Percentiles rank a stretch among this genome's conserved stretches.
Conservation (phyloP, 2,113 vertebrate species). For the Oreotrochilus melanogaster region DNA sequence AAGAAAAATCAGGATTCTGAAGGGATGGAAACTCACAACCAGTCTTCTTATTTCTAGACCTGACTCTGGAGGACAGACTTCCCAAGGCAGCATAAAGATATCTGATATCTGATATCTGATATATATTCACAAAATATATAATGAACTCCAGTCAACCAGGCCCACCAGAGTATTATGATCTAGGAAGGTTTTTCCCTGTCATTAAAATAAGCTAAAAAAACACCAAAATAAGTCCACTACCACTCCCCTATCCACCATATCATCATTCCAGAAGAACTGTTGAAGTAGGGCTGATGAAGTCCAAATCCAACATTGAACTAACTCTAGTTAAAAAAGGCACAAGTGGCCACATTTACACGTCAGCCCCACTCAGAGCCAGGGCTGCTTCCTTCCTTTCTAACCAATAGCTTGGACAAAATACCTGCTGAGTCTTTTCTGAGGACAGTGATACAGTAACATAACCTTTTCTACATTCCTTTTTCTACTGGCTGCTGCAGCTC, state of each 20-base stretch:
- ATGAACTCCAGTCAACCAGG: background rate
- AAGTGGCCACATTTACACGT: too few relatives aligned
- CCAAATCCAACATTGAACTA: background rate
- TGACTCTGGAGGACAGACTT: background rate
- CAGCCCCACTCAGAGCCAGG: background rate
- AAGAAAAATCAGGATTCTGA: background rate
- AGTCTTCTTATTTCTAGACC: background rate
- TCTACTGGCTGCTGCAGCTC: slow-evolving; percentile 76
- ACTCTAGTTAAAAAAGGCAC: background rate
- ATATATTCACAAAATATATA: background rate
- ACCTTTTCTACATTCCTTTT: background rate
- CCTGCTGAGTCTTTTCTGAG: background rate
- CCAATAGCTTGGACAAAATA: background rate
- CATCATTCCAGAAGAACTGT: background rate
- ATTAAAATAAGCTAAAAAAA: background rate
- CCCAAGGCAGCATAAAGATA: background rate
- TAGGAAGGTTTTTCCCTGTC: background rate
- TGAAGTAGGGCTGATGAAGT: background rate
- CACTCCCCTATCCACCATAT: too few relatives aligned
- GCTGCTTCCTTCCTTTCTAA: background rate
- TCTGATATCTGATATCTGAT: too few relatives aligned
- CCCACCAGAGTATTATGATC: too few relatives aligned
- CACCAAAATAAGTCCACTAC: background rate
- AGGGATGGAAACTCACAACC: background rate
- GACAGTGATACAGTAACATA: background rate